phyloP scores from a whole-genome alignment of 2,888 invertebrate species.

The Mongoloraphidia duomilia region DNA sequence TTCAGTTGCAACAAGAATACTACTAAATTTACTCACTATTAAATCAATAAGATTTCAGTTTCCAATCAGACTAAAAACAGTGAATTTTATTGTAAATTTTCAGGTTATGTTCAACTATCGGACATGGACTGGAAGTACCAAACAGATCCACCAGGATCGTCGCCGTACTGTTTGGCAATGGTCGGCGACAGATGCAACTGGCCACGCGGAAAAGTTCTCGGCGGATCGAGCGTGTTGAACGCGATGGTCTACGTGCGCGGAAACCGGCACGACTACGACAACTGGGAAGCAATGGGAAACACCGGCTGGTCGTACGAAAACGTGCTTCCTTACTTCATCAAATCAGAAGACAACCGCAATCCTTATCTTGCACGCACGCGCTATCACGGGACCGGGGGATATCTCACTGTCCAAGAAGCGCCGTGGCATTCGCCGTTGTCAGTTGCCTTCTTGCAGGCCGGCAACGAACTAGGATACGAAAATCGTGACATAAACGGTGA shows the following conservation, averaged over 20 bases:
- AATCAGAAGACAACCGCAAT: constrained; percentile 78
- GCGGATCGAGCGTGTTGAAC: constrained; percentile 77
- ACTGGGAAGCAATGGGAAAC: constrained; percentile 73
- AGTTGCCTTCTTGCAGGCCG: constrained; percentile 70
- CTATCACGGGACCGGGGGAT: constrained; percentile 66
- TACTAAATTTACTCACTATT: too few relatives aligned
- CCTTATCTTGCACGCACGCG: constrained; percentile 61
- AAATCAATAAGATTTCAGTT: too few relatives aligned
- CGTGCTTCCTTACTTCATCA: constrained; percentile 70
- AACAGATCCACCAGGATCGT: constrained; percentile 62
- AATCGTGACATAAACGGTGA: constrained; percentile 71
- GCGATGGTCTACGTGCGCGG: constrained; percentile 88
- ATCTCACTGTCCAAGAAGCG: constrained; percentile 69
- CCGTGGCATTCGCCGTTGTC: constrained; percentile 73
- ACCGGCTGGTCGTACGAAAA: constrained; percentile 75
- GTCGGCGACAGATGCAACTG: constrained; percentile 76
- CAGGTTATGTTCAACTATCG: constrained; percentile 66
- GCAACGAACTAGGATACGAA: constrained; percentile 67
- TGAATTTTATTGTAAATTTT: background rate
- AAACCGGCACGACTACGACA: constrained; percentile 72
- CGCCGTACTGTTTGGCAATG: constrained; percentile 79
- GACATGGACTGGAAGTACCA: constrained; percentile 88
- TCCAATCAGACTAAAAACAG: too few relatives aligned
- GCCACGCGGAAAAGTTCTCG: constrained; percentile 84
- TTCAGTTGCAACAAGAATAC: too few relatives aligned